Conservation (phyloP, 2,113 vertebrate genomes). For the Globicephala melas region DNA sequence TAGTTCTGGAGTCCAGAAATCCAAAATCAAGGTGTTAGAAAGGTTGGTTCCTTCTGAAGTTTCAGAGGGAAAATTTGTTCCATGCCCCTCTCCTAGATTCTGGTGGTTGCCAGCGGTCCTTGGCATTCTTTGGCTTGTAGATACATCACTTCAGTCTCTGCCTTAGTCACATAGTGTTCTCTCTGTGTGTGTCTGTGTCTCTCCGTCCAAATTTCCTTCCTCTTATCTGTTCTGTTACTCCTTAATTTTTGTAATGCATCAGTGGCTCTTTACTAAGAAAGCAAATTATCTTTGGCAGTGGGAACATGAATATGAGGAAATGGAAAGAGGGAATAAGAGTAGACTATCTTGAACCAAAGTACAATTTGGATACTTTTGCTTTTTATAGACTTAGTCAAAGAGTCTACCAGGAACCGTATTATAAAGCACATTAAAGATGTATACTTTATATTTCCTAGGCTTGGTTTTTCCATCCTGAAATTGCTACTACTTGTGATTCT, state of each 20-base stretch:
- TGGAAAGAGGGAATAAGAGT: neutral
- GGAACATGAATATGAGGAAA: neutral
- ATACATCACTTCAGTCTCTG: no score
- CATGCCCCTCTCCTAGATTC: no score
- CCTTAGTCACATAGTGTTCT: no score
- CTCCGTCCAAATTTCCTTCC: no score
- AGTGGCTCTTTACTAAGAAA: conserved; percentile 32
- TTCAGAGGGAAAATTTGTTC: no score
- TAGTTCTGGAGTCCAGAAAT: neutral
- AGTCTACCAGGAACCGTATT: neutral
- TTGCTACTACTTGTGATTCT: neutral
- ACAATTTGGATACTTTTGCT: neutral
- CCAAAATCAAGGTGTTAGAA: no score
- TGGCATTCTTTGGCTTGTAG: no score
- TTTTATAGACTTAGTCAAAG: neutral
- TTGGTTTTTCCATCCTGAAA: neutral
- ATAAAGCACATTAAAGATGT: neutral
- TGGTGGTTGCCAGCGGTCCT: no score
- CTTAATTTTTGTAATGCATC: neutral
- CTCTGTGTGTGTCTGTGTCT: no score
- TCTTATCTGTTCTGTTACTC: neutral
- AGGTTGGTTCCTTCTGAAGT: no score
- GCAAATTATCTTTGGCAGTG: neutral
- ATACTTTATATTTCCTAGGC: neutral
- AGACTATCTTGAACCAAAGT: conserved; percentile 7